Evolutionary conservation across 2,113 vertebrate genomes (phyloP), one percentile per base, ranked within the genome.

Genomic region (Ciconia stormi): DNA sequence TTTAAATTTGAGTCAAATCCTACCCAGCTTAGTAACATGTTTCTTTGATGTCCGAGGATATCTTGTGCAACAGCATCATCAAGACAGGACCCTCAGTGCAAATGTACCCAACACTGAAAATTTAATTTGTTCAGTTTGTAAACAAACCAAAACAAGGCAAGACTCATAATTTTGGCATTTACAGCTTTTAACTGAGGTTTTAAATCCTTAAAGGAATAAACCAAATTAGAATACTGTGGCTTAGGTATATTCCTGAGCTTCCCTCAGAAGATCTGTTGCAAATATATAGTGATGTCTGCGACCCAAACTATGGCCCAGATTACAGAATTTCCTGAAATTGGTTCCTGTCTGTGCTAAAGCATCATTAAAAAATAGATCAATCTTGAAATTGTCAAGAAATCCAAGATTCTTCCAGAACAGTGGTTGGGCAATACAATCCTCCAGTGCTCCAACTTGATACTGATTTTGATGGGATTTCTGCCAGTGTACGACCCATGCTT

Each of bases 11-110:
- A 89, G 87, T 86, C 55, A 83, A 95, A 96, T 95, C 86, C 92
- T 93, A 83, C 82, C 77, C 90, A 96, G 90, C 81, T 94, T 87
- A 92, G 85, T 46, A 94, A 95, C 46, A 86, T 66, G 69, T 92
- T 92, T 89, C 95, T 95, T 72, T 89, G 61, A 29, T 78, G 90
- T 92, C 92, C 73, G 5, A 90, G 80, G 88, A 63, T 86, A 88
- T 55, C 90, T 76, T 16, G 69, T 79, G 73, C 86, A 83, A 95
- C 76, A 90, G 90, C 79, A 88, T 85, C 79, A 73, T 34, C 88
- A 72, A 86, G 72, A 93, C 92, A 92, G 69, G 86, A 84, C 83
- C 72, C 88, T 89, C 89, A 89, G 74, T 80, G 73, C 87, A 91
- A 93, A 82, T 74, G 69, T 50, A 94, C 58, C 42, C 82, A 90